Percentiles rank a stretch among this genome's conserved stretches.
phyloP scores from a whole-genome alignment of 2,797 vertebrate species.

The Lepilemur septentrionalis region DNA sequence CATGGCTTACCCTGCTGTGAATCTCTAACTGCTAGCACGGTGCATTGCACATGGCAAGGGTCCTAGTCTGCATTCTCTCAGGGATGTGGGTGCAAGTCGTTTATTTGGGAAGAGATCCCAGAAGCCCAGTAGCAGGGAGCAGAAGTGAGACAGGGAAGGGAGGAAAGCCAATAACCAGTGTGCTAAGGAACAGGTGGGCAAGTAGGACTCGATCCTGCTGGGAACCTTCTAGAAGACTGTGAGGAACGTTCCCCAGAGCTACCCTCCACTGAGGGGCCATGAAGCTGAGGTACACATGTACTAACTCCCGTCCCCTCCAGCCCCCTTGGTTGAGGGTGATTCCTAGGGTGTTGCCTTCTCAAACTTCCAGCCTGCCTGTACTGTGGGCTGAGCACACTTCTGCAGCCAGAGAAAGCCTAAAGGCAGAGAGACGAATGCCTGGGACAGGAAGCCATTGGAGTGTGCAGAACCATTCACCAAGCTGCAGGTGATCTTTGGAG shows the following conservation, averaged over 20 bases:
- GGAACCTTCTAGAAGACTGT: not conserved
- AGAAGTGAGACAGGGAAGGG: not conserved
- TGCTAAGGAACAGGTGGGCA: not conserved
- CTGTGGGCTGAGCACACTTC: not conserved
- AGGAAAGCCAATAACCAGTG: not conserved
- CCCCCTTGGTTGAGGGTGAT: not conserved
- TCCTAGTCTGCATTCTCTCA: not conserved
- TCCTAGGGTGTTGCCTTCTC: not conserved
- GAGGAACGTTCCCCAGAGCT: not conserved
- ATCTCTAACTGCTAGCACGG: not conserved
- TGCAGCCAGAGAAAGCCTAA: not conserved
- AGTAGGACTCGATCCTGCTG: not conserved
- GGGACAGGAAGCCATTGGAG: not conserved
- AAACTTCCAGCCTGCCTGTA: not conserved
- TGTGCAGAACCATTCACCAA: not conserved
- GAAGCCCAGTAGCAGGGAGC: not conserved
- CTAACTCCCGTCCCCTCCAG: not conserved
- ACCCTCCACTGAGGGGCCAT: not conserved
- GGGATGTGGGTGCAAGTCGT: not conserved
- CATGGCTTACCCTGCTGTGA: not conserved
- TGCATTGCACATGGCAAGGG: not conserved
- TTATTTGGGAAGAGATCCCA: not conserved
- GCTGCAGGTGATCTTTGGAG: not conserved
- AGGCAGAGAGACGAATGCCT: not conserved
- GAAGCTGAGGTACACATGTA: not conserved